Percentiles rank a stretch among this genome's conserved stretches.
Conservation (phyloP, 2,113 vertebrate genomes). For the Catharus fuscescens region DNA sequence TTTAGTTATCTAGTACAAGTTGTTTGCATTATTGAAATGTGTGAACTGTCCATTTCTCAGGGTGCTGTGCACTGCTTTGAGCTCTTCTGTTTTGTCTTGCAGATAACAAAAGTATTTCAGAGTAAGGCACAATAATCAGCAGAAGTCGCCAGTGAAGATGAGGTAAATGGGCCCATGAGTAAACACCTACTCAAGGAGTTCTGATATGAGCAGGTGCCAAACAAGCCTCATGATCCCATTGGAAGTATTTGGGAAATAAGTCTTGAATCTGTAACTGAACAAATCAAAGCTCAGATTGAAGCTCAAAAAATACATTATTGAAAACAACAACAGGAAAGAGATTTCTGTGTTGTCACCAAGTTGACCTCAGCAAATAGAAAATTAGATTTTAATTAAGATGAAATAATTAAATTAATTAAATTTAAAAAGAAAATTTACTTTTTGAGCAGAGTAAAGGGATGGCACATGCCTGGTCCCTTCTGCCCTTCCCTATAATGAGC, state of each 20-base stretch:
- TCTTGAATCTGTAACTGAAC: background rate
- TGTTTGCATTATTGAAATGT: background rate
- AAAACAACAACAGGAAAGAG: background rate
- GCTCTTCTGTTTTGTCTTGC: slow-evolving; percentile 19
- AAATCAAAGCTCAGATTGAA: background rate
- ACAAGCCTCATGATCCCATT: background rate
- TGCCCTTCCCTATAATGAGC: background rate
- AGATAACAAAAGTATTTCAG: background rate
- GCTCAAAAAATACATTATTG: background rate
- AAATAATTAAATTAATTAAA: no score
- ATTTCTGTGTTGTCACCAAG: background rate
- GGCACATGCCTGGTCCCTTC: background rate
- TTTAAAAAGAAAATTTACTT: no score
- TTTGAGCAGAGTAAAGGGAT: no score
- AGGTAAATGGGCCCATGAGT: background rate
- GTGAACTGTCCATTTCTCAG: background rate
- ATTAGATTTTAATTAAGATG: background rate
- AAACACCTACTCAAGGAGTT: background rate
- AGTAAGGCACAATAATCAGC: background rate
- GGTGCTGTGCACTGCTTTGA: background rate
- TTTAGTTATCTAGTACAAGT: background rate
- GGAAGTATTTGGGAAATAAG: background rate
- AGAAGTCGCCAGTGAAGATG: background rate
- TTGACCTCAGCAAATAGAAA: background rate
- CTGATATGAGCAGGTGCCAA: background rate